These are phyloP conservation scores for Anaspis maculata DNA, from an alignment of 2,888 invertebrate species.

Conservation along the genomic window DNA sequence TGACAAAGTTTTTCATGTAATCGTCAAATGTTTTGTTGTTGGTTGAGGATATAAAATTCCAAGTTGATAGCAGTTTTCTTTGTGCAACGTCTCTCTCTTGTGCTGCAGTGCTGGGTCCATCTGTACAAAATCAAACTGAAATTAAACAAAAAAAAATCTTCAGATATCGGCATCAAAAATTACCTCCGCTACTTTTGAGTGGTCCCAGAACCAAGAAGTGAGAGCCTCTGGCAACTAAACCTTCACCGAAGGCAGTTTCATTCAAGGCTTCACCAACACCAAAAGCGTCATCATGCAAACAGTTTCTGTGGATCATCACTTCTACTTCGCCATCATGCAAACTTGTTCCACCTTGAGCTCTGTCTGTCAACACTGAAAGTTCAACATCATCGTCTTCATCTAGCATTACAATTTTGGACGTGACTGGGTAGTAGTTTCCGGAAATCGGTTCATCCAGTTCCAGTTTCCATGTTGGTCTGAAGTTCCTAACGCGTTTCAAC, in stretches of 20 bases:
- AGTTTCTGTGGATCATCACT: constrained; percentile 60
- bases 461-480: constrained; percentile 40
- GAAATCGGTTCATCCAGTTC: constrained; percentile 45
- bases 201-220: constrained; percentile 25
- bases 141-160: neutral
- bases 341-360: constrained; percentile 53
- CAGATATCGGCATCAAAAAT: neutral
- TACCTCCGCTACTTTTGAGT: neutral
- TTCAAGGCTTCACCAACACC: constrained; percentile 88
- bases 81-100: constrained; percentile 43
- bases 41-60: constrained; percentile 6
- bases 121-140: too few species aligned
- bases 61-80: constrained; percentile 49
- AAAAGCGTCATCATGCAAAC: constrained; percentile 78
- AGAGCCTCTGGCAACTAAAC: constrained; percentile 58
- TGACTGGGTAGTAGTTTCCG: constrained; percentile 68
- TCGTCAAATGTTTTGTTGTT: neutral
- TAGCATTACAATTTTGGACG: constrained; percentile 51
- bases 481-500: constrained; percentile 56
- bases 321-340: constrained; percentile 38
- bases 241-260: constrained; percentile 61
- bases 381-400: constrained; percentile 41
- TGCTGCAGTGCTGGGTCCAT: constrained; percentile 29
- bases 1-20: too few species aligned
- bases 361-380: constrained; percentile 50